A percentile compares a stretch with the other conserved stretches of the same genome.
Conservation (phyloP, 2,113 vertebrate species). For the Eulemur rufifrons region DNA sequence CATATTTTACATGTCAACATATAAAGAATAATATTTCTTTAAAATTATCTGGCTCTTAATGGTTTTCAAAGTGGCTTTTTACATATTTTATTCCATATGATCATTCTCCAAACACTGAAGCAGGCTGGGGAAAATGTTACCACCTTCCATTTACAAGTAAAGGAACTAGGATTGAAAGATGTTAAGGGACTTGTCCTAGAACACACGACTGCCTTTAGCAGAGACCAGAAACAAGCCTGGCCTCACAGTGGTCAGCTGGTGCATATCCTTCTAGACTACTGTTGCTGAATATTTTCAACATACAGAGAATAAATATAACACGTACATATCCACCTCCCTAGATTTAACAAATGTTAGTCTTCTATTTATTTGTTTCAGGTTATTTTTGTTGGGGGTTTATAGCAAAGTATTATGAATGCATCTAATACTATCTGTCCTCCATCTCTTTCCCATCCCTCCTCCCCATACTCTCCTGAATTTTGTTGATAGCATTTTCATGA, state of each 20-base stretch:
- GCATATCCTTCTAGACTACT: neutral
- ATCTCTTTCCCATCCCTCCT: neutral
- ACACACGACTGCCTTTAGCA: neutral
- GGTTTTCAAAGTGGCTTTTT: slow-evolving; percentile 42
- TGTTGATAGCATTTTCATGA: neutral
- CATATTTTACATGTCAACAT: neutral
- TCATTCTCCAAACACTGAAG: slow-evolving; percentile 27
- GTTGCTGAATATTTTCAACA: neutral
- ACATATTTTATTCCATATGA: slow-evolving; percentile 30
- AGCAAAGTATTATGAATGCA: neutral
- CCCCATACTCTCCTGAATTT: neutral
- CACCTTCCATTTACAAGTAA: slow-evolving; percentile 14
- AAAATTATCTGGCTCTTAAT: slow-evolving; percentile 5
- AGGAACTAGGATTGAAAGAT: neutral
- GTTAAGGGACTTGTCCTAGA: neutral
- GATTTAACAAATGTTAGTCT: neutral
- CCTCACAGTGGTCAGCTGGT: neutral
- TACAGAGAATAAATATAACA: neutral
- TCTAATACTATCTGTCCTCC: neutral
- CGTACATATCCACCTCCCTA: neutral
- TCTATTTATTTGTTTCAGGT: neutral
- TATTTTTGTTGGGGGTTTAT: neutral
- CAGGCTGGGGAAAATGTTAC: neutral
- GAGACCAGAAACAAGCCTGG: neutral
- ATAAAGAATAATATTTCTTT: neutral